Evolutionary conservation across 92 coral and sea anemone species (phyloP), one percentile per base, ranked within the genome.

Genomic region (Phenganax marumi): DNA sequence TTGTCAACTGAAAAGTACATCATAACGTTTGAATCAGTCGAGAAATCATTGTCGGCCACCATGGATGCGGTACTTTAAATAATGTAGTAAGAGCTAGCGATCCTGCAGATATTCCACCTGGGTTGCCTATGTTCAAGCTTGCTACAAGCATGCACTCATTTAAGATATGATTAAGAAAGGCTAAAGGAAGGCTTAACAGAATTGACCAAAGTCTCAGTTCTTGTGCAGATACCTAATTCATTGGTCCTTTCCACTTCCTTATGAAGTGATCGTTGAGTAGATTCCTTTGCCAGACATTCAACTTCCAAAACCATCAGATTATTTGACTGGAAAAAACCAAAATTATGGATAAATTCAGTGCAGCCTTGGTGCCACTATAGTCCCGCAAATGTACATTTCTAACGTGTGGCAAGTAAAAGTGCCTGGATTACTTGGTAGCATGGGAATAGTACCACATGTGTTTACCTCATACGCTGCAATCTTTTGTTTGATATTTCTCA

Each of bases 171-270:
- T 33, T 33, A 33, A 33, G 43, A 2, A 33, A 5, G 5, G 43
- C 43, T 5, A 5, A 33, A 1, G 43, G 43, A 33, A n/a, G n/a
- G n/a, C n/a, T 9, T 56, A 17, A 58, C 7, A 23, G n/a, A 58
- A 6, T 58, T 17, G 39, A 6, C 17, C 16, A 17, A 33, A 33
- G 43, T 19, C 16, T 64, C 21, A 10, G 26, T 64, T 1, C 66
- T 9, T 16, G 16, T 58, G 66, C 21, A 71, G 77, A 52, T 86
- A 91, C 93, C 88, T 23, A 91, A 86, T 83, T 91, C 60, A 61
- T 81, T 86, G 25, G 93, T 78, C 53, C 82, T 85, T 57, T 70
- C 82, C 12, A 88, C 85, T 60, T 86, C 86, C 18, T 83, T 52
- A 14, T 49, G 57, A n/a, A 91, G 60, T 11, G 93, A 70, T 17